Conservation (phyloP, 1,140 invertebrate genomes). For the Aethina tumida region DNA sequence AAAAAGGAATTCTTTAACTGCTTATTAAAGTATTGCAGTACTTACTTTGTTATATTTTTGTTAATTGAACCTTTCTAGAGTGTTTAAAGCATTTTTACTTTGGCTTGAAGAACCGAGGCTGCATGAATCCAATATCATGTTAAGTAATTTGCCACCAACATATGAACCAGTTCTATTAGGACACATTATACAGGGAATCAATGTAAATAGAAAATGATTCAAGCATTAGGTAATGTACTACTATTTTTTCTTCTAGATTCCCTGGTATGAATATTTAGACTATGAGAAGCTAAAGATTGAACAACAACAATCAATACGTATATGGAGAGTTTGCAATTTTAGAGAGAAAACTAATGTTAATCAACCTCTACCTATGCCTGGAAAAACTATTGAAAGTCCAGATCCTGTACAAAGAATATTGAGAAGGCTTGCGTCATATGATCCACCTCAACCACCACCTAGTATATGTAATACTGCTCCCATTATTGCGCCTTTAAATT, state of each 20-base stretch:
- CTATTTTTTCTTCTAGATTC: conserved; percentile 31
- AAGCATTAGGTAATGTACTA: background rate
- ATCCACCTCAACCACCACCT: conserved; percentile 44
- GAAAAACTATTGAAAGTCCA: conserved; percentile 22
- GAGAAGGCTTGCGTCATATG: conserved; percentile 50
- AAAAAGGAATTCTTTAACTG: conserved; percentile 9
- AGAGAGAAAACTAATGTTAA: conserved; percentile 33
- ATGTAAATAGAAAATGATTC: conserved; percentile 20
- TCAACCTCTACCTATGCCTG: conserved; percentile 27
- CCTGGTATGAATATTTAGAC: conserved; percentile 62
- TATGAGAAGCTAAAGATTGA: conserved; percentile 42
- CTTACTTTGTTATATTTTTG: conserved; percentile 4
- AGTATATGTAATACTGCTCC: conserved; percentile 30
- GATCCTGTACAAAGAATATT: conserved; percentile 46
- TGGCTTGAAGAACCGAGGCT: conserved; percentile 73
- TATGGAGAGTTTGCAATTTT: conserved; percentile 33
- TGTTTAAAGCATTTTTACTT: conserved; percentile 55
- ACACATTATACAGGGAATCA: conserved; percentile 35
- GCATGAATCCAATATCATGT: conserved; percentile 55
- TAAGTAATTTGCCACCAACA: conserved; percentile 63
- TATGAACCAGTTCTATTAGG: conserved; percentile 49
- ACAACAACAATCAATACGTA: conserved; percentile 37
- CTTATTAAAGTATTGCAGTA: conserved; percentile 13
- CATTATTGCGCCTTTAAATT: conserved; percentile 29
- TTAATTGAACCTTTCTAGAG: conserved; percentile 30